Evolutionary conservation across 2,113 vertebrate species (phyloP).

Genomic region (human (Homo sapiens)): DNA sequence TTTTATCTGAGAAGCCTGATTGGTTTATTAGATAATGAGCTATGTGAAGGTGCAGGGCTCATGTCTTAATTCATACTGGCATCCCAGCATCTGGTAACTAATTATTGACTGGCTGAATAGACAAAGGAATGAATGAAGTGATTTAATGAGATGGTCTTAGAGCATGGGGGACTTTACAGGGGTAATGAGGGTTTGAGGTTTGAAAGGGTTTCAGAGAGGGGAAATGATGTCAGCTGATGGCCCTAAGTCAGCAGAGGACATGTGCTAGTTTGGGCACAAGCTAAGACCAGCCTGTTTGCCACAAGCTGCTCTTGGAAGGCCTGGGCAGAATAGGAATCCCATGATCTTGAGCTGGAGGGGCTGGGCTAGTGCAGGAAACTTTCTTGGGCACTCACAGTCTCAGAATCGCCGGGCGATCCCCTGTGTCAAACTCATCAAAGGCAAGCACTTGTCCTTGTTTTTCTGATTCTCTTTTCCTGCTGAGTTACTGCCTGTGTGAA

Average conservation of each 20-base stretch:
- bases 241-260: neutral
- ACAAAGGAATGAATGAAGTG: neutral
- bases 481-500: neutral
- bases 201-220: neutral
- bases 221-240: neutral
- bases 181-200: neutral
- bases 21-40: neutral
- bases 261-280: neutral
- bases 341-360: neutral
- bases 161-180: neutral
- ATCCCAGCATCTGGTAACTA: neutral
- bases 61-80: neutral
- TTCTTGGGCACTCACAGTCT: neutral
- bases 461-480: slow-evolving; percentile 29
- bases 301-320: neutral
- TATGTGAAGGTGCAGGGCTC: neutral
- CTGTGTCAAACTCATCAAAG: neutral
- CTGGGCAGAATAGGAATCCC: neutral
- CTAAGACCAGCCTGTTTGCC: neutral
- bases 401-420: neutral
- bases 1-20: neutral
- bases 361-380: neutral
- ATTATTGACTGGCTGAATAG: neutral
- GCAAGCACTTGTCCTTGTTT: neutral
- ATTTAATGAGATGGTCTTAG: neutral